These are phyloP conservation scores for Raja brachyura DNA, from an alignment of 2,113 vertebrate species.

Conservation along the genomic window DNA sequence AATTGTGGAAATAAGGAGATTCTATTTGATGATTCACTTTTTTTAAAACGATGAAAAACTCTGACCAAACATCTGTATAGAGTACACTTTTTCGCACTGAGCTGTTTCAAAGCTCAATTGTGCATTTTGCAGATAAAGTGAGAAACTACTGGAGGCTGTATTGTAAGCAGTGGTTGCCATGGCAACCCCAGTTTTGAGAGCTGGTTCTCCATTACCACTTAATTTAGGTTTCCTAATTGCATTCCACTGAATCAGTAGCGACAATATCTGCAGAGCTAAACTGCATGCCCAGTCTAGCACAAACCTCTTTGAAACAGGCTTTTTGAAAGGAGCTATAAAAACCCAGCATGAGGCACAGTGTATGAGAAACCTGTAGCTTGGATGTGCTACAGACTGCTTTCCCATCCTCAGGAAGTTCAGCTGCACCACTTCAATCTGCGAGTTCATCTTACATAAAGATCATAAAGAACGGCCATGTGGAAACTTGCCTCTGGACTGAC, in stretches of 20 bases:
- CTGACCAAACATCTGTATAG: constrained; percentile 82
- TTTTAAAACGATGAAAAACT: constrained; percentile 80
- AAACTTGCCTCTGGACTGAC: constrained; percentile 76
- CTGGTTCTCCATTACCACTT: constrained; percentile 99
- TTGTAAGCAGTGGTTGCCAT: constrained; percentile 93
- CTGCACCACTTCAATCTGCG: constrained; percentile 71
- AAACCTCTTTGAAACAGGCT: constrained; percentile 81
- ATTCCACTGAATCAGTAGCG: constrained; percentile 96
- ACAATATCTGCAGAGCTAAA: constrained; percentile 82
- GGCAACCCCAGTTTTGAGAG: constrained; percentile 93
- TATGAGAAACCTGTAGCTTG: constrained; percentile 82
- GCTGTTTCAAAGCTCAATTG: constrained; percentile 98
- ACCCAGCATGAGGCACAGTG: constrained; percentile 79
- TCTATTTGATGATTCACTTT: constrained; percentile 81
- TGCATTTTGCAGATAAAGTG: constrained; percentile 99
- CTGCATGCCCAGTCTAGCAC: constrained; percentile 85
- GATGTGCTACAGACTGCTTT: constrained; percentile 78
- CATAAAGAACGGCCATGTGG: constrained; percentile 75
- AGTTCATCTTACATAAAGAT: constrained; percentile 78
- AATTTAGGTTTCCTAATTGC: constrained; percentile 99
- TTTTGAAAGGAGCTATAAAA: constrained; percentile 85
- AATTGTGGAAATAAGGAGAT: constrained; percentile 64
- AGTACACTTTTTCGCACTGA: constrained; percentile 75
- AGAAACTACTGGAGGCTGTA: constrained; percentile 98
- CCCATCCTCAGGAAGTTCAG: constrained; percentile 76